These are phyloP conservation scores for Nomada goodeniana DNA, from an alignment of 2,888 invertebrate genomes.

Conservation along the genomic window DNA sequence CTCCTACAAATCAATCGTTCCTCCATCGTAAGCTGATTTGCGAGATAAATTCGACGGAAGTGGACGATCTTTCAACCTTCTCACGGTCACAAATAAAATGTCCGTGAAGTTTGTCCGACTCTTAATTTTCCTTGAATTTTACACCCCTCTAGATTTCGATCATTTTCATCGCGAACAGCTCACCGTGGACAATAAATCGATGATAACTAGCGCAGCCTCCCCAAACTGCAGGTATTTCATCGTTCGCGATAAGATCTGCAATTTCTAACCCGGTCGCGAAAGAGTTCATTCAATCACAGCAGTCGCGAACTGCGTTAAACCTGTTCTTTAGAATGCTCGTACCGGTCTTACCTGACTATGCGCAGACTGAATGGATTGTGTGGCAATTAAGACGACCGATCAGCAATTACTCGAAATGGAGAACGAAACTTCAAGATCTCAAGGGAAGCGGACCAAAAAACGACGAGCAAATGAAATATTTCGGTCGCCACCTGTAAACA, in stretches of 20 bases:
- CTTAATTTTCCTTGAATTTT: slow-evolving; percentile 47
- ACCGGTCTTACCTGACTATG: background rate
- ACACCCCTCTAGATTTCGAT: slow-evolving; percentile 36
- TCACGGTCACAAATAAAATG: background rate
- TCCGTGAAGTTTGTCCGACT: background rate
- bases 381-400: slow-evolving; percentile 15
- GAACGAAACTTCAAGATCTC: background rate
- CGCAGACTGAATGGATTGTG: slow-evolving; percentile 7
- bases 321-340: slow-evolving; percentile 1
- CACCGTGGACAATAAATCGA: slow-evolving; percentile 54
- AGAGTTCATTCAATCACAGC: slow-evolving; percentile 27
- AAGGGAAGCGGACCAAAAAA: too few relatives aligned
- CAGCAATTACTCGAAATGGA: slow-evolving; percentile 11
- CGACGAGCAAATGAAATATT: background rate
- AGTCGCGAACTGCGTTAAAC: slow-evolving; percentile 20
- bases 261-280: slow-evolving; percentile 32
- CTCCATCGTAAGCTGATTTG: background rate
- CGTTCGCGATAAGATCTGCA: slow-evolving; percentile 36
- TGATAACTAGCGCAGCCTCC: slow-evolving; percentile 48
- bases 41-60: background rate
- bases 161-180: slow-evolving; percentile 46
- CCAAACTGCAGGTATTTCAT: slow-evolving; percentile 19
- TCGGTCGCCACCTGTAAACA: background rate
- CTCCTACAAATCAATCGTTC: background rate
- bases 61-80: background rate